Evolutionary conservation across 2,797 vertebrate species (phyloP).

Genomic region (Paratrypauchen microcephalus): DNA sequence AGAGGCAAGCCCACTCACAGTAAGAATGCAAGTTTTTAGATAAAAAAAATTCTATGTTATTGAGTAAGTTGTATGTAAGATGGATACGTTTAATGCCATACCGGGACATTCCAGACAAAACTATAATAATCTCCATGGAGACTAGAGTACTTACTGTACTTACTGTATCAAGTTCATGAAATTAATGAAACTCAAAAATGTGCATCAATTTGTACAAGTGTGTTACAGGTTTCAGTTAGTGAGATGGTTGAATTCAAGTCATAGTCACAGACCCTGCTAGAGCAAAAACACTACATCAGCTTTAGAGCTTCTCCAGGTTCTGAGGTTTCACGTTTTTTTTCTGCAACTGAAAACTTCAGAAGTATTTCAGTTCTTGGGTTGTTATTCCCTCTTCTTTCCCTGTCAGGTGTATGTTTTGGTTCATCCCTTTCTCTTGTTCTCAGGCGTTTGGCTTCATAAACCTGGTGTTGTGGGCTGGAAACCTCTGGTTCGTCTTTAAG

Average conservation of each 20-base stretch:
- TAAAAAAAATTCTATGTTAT: too few species aligned
- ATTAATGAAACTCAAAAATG: too few species aligned
- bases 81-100: too few species aligned
- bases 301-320: too few species aligned
- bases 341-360: not conserved
- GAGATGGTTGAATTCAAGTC: not conserved
- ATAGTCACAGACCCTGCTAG: not conserved
- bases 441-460: constrained; percentile 91
- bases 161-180: too few species aligned
- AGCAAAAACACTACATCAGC: not conserved
- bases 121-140: too few species aligned
- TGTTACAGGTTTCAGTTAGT: not conserved
- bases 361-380: not conserved
- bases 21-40: too few species aligned
- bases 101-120: too few species aligned
- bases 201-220: not conserved
- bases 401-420: too few species aligned
- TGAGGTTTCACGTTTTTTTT: not conserved
- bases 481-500: constrained; percentile 93
- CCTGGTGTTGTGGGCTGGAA: constrained; percentile 86
- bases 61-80: too few species aligned
- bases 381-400: not conserved
- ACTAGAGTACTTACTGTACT: too few species aligned
- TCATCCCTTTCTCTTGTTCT: not conserved
- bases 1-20: too few species aligned